Base-by-base conservation (phyloP, 2,797 vertebrate species). In the Chelidonichthys spinosus region DNA sequence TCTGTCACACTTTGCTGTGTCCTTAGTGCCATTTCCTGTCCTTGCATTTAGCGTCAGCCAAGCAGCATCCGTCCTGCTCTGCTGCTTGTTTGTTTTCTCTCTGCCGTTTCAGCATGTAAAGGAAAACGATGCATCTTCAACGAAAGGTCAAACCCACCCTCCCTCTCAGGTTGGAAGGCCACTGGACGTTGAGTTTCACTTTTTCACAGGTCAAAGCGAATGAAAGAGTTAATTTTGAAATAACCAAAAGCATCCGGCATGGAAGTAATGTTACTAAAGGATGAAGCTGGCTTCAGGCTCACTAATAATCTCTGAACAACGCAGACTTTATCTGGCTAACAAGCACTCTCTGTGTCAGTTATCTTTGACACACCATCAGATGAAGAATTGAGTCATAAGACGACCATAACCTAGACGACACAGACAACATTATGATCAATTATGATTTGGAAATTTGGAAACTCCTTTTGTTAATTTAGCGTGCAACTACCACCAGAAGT, bases 1-100 rank as follows among this genome's bases (percentile, higher is more conserved):
- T 44, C 33, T 58, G 7, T 37, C 36, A 10, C 10, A 37, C 18
- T 40, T 44, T 7, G 40, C 46, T 43, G 5, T 49, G n/a, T 11
- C 54, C 55, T 44, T 18, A 17, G 39, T 59, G 8, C 18, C 7
- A 2, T 36, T 64, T 79, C 39, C 25, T 78, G 69, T 74, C 18
- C 25, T 64, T 9, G 8, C 9, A 14, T 43, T 33, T 15, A 8
- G 35, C 61, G 2, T 54, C 10, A 60, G 44, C 11, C 10, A 11
- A 9, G 33, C 15, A 36, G 33, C 33, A 9, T 56, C 54, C 5
- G 53, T 35, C 53, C 53, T 54, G 54, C 54, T 55, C 13, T 5
- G 15, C 35, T 40, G 37, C 56, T 42, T 13, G 55, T 40, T 5
- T 25, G 32, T 7, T 32, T 3, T 35, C 32, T 18, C 10, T 46